Evolutionary conservation across 2,797 vertebrate species (phyloP).

Genomic region (Iguana delicatissima): DNA sequence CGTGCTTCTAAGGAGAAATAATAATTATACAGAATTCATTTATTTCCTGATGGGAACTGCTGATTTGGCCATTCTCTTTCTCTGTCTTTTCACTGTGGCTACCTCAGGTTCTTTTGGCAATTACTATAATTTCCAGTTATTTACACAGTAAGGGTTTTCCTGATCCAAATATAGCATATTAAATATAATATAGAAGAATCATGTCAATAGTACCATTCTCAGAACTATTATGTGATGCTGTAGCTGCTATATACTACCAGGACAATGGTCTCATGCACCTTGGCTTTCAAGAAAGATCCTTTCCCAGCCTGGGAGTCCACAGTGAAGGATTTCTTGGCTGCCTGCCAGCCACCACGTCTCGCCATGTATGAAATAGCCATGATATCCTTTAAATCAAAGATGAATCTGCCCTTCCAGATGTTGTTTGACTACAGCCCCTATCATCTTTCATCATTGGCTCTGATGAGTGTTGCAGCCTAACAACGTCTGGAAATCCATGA

Average conservation of each 20-base stretch:
- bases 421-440: background rate
- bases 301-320: background rate
- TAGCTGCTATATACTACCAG: background rate
- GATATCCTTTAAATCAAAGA: background rate
- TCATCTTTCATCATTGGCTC: background rate
- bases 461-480: background rate
- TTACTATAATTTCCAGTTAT: background rate
- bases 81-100: background rate
- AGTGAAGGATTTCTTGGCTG: background rate
- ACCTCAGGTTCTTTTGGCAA: background rate
- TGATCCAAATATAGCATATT: background rate
- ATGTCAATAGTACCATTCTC: background rate
- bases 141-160: background rate
- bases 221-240: background rate
- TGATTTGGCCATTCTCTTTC: background rate
- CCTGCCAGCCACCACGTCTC: background rate
- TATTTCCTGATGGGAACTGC: background rate
- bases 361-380: background rate
- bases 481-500: background rate
- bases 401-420: background rate
- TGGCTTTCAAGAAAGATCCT: background rate
- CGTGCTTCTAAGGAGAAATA: background rate
- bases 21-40: background rate
- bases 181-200: background rate
- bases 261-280: background rate